phyloP scores from a whole-genome alignment of 2,113 vertebrate species.

The Pteropus alecto region DNA sequence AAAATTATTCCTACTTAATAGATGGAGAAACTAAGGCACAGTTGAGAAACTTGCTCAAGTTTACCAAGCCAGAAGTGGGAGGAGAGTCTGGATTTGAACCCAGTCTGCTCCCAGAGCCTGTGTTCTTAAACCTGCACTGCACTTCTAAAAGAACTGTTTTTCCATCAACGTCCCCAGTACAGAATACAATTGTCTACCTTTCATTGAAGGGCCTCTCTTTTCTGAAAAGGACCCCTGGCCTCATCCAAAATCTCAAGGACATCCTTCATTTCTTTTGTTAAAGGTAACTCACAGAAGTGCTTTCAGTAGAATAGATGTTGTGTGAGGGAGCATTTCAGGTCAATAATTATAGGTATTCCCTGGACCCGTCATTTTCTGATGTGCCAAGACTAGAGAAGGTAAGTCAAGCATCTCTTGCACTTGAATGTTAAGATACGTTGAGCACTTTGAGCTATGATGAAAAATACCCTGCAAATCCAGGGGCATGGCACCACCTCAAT shows the following conservation, averaged over 20 bases:
- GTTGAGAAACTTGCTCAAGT: background rate
- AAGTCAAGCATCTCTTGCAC: background rate
- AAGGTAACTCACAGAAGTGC: background rate
- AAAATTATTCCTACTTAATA: background rate
- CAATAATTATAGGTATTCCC: background rate
- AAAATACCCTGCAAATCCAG: background rate
- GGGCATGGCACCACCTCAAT: background rate
- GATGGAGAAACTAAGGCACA: background rate
- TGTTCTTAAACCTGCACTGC: background rate
- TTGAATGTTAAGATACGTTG: background rate
- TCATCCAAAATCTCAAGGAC: background rate
- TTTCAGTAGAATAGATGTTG: background rate
- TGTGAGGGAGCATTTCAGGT: background rate
- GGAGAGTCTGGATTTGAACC: background rate
- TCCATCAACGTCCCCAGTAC: background rate
- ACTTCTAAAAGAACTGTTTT: background rate
- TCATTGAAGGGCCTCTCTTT: background rate
- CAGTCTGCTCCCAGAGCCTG: background rate
- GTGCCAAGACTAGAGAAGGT: background rate
- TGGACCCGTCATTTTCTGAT: background rate
- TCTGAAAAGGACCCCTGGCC: background rate
- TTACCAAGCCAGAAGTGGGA: background rate
- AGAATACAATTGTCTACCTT: background rate
- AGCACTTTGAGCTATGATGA: background rate
- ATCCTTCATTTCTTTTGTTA: slow-evolving; percentile 14